Evolutionary conservation across 1,140 invertebrate species (phyloP).

Genomic region (Drosophila guanche): DNA sequence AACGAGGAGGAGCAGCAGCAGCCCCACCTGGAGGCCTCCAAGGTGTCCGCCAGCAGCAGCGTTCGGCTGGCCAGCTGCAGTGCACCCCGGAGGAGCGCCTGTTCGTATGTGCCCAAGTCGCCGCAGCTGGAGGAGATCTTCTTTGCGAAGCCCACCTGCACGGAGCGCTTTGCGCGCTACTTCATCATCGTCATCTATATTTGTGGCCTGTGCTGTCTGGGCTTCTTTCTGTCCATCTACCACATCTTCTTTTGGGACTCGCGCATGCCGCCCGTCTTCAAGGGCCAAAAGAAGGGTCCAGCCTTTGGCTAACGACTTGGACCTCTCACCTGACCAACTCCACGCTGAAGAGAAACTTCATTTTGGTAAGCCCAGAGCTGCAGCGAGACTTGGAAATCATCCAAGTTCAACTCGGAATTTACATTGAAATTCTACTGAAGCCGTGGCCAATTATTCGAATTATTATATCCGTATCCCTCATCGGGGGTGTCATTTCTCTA

Average conservation of each 20-base stretch:
- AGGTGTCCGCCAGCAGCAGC: conserved; percentile 5
- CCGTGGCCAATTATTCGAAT: no score
- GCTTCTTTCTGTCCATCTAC: conserved; percentile 76
- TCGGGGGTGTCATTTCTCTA: no score
- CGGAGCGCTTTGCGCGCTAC: conserved; percentile 72
- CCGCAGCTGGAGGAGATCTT: conserved; percentile 73
- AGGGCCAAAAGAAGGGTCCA: conserved; percentile 63
- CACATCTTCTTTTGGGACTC: conserved; percentile 82
- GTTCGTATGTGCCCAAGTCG: conserved; percentile 64
- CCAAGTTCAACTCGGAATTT: no score
- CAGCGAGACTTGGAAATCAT: no score
- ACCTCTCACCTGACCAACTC: not conserved
- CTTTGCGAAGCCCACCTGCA: conserved; percentile 70
- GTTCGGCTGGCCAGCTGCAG: conserved; percentile 70
- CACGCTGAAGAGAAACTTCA: no score
- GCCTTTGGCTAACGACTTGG: conserved; percentile 49
- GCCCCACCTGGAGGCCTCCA: not conserved
- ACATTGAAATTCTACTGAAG: no score
- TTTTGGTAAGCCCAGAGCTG: no score
- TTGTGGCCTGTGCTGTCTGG: conserved; percentile 71
- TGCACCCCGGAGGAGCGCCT: conserved; percentile 47
- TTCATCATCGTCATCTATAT: conserved; percentile 74
- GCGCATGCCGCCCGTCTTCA: conserved; percentile 78
- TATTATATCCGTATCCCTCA: no score
- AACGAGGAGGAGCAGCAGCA: conserved; percentile 1